Conservation (phyloP, 2,888 invertebrate species). For the Hoplodrina ambigua region DNA sequence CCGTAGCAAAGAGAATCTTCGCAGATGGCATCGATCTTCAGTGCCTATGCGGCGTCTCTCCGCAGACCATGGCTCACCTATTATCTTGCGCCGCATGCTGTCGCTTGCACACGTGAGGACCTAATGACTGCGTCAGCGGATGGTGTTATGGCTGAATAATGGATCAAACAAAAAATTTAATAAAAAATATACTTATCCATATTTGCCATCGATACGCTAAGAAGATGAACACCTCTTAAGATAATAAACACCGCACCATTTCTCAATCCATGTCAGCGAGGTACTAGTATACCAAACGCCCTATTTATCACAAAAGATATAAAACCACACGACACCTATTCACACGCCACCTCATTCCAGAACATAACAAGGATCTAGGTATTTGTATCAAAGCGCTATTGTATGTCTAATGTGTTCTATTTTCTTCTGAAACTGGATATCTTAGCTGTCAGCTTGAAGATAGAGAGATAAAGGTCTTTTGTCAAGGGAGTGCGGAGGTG, state of each 20-base stretch:
- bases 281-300: not conserved
- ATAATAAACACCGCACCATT: not conserved
- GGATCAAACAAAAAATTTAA: no score
- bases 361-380: conserved; percentile 19
- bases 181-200: no score
- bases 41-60: no score
- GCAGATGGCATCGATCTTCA: no score
- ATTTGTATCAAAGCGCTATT: conserved; percentile 29
- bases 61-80: no score
- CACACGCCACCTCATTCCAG: conserved; percentile 26
- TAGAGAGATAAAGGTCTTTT: conserved; percentile 25
- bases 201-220: no score
- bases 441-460: conserved; percentile 29
- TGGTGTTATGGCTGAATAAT: no score
- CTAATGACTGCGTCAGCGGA: no score
- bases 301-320: conserved; percentile 31
- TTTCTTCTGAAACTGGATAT: conserved; percentile 43
- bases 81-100: no score
- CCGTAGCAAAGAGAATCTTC: no score
- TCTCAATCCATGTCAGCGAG: not conserved
- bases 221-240: not conserved
- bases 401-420: conserved; percentile 48
- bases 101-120: no score
- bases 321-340: conserved; percentile 11
- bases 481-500: not conserved